phyloP scores from a whole-genome alignment of 2,113 vertebrate species.

The Oncorhynchus kisutch region DNA sequence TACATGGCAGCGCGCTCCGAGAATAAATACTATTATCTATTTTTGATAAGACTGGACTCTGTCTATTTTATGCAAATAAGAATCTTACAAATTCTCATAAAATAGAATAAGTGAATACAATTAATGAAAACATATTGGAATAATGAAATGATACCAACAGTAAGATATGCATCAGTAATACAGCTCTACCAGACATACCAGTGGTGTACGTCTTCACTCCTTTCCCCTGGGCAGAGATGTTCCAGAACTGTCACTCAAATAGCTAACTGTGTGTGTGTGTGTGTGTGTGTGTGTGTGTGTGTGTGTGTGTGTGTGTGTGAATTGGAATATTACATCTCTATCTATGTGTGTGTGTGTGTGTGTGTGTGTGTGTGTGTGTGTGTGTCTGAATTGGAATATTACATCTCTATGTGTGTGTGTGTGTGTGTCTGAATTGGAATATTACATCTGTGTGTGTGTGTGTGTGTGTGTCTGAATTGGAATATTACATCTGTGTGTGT shows the following conservation, averaged over 20 bases:
- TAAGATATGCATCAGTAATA: slow-evolving; percentile 2
- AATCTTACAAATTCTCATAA: too few relatives aligned
- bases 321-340: neutral
- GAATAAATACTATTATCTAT: too few relatives aligned
- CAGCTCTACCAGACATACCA: neutral
- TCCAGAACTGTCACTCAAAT: slow-evolving; percentile 26
- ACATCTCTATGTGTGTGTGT: neutral
- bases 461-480: neutral
- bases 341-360: neutral
- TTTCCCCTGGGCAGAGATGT: neutral
- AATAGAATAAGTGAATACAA: too few relatives aligned
- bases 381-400: too few relatives aligned
- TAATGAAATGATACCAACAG: too few relatives aligned
- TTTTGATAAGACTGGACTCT: too few relatives aligned
- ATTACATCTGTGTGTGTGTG: neutral
- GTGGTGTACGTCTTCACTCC: neutral
- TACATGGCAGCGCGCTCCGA: too few relatives aligned
- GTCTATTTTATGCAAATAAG: too few relatives aligned
- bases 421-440: too few relatives aligned
- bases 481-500: neutral
- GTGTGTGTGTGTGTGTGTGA: neutral
- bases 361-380: neutral
- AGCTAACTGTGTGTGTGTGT: neutral
- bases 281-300: too few relatives aligned
- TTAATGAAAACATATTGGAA: too few relatives aligned